Evolutionary conservation across 2,888 invertebrate species (phyloP), one percentile per base, ranked within the genome.

Genomic region (Eucera pruinosa): DNA sequence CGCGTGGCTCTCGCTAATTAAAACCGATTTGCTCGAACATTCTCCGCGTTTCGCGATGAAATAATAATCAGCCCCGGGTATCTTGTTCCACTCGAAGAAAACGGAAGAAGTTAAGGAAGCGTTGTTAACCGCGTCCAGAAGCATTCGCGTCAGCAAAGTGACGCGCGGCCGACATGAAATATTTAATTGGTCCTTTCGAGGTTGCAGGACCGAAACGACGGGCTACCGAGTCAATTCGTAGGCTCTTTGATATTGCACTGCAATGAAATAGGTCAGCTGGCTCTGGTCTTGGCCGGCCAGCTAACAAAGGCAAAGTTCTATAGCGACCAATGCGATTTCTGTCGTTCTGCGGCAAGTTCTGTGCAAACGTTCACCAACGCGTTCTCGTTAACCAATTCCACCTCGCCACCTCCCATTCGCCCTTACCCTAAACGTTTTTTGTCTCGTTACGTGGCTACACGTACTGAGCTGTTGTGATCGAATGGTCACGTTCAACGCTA

Each of bases 241-340:
- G 73, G 70, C 74, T 80, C 88, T 87, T 87, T 86, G 85, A 84
- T 84, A 82, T 81, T 82, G 83, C 82, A 82, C 74, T 77, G 81
- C 80, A 75, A 82, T 73, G 83, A 77, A 77, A 68, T 74, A 74
- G 76, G 76, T 77, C 76, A 73, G 58, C 58, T 58, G 45, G 36
- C 58, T 13, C 57, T 36, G 58, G 66, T 48, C 27, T 61, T 58
- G 50, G 55, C 23, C 33, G 25, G 11, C 23, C 52, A 25, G 55
- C 58, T 58, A 64, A 77, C 76, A 74, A 77, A 74, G 50, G 57
- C n/a, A 47, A 67, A 62, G 55, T 67, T 52, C 55, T 73, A 68
- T 47, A 74, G 48, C 33, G 61, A 36, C 43, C 77, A 39, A 55
- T 50, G 68, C 52, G 61, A 67, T 68, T 77, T 73, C 69, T 82